These are phyloP conservation scores for Stenodera caucasica DNA, from an alignment of 2,888 invertebrate species.

Conservation along the genomic window DNA sequence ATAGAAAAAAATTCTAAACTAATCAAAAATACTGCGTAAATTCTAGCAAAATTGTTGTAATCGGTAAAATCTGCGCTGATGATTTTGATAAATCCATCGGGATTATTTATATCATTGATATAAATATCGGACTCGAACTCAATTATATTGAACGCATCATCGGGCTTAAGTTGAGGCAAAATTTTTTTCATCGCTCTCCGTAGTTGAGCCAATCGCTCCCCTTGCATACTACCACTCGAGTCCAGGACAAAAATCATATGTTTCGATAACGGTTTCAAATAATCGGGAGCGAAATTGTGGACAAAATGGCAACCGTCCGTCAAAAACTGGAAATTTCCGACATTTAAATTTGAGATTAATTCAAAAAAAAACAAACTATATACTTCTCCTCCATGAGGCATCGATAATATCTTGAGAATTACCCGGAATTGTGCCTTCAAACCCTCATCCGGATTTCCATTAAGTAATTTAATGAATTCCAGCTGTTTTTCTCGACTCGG, in stretches of 20 bases:
- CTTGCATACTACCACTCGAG: constrained; percentile 75
- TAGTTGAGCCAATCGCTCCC: constrained; percentile 64
- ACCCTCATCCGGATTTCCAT: too few relatives aligned
- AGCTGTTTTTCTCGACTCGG: too few relatives aligned
- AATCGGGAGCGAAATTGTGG: constrained; percentile 71
- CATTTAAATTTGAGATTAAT: too few relatives aligned
- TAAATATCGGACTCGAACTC: constrained; percentile 62
- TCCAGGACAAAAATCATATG: constrained; percentile 75
- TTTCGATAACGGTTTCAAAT: constrained; percentile 63
- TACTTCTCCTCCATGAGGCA: too few relatives aligned
- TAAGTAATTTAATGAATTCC: too few relatives aligned
- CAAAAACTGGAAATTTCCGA: too few relatives aligned
- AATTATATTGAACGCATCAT: constrained; percentile 70
- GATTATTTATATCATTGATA: constrained; percentile 61
- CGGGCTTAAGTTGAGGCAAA: constrained; percentile 62
- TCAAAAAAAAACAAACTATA: too few relatives aligned
- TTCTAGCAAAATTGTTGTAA: not conserved
- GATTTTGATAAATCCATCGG: constrained; percentile 26
- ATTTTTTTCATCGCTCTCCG: constrained; percentile 70
- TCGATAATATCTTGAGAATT: too few relatives aligned
- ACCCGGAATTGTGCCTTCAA: too few relatives aligned
- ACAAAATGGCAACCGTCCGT: constrained; percentile 66
- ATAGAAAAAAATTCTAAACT: too few relatives aligned
- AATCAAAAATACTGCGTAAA: too few relatives aligned
- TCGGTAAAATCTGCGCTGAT: not conserved